Evolutionary conservation across 2,888 invertebrate genomes (phyloP), one percentile per base, ranked within the genome.

Genomic region (Oscheius onirici): DNA sequence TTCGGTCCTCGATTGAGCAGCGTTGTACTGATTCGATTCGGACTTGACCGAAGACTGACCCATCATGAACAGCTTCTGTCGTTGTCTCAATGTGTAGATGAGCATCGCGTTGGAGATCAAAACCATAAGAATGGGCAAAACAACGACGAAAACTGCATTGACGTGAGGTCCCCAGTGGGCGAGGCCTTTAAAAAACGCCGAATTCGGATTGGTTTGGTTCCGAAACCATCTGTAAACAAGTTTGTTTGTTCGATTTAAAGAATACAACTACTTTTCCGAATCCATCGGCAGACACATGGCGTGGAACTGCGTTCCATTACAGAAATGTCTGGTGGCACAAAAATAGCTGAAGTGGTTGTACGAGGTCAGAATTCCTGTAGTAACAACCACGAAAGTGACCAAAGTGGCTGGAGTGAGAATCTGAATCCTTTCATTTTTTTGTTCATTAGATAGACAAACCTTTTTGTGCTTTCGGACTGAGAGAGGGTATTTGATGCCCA

Each of bases 401-500:
- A 84, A 65, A 17, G 76, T 67, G 13, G 66, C 49, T n/a, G 78
- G 78, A 0, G 78, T 72, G 28, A 78, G 73, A 52, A 79, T 67
- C 78, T 78, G 71, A 34, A 34, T 8, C 34, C 3, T 6, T 34
- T 34, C 34, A 3, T 8, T 34, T 34, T 34, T 34, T 8, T 0
- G 5, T 15, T 26, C n/a, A 58, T 58, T 20, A 41, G 20, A 41
- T 17, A 26, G 15, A 34, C 28, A 24, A 41, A 68, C 74, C 54
- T 54, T 61, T 52, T 69, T 69, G 20, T 75, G 70, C 68, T 73
- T 76, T 41, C 83, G 65, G 6, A 78, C 80, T 40, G 82, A 79
- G 20, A 85, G 71, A 6, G 85, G 85, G 49, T 84, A 83, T 28
- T 82, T 82, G 49, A 85, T 85, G 17, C 82, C 85, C 49, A 86